Evolutionary conservation across 2,797 vertebrate genomes (phyloP).

Genomic region (Sebastes trivittatus): DNA sequence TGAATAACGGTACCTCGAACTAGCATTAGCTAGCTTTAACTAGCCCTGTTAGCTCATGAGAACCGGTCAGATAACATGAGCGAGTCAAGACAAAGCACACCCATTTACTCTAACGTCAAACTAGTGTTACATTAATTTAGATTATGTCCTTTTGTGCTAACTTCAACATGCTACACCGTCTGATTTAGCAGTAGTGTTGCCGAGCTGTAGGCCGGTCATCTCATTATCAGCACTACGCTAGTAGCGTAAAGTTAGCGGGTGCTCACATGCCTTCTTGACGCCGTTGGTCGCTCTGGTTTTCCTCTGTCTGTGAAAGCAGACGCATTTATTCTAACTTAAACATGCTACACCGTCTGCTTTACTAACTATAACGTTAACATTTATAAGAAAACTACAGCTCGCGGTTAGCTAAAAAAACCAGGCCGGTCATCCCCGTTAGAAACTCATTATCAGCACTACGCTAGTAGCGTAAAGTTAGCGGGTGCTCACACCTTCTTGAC

Average conservation of each 20-base stretch:
- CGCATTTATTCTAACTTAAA: too few species aligned
- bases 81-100: neutral
- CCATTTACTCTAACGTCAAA: neutral
- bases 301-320: neutral
- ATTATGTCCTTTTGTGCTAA: accelerated
- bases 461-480: slow-evolving; percentile 14
- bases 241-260: slow-evolving; percentile 11
- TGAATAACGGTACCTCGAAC: neutral
- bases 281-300: neutral
- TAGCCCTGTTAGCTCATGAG: slow-evolving; percentile 18
- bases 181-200: neutral
- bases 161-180: too few species aligned
- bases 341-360: too few species aligned
- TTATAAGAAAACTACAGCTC: slow-evolving; percentile 19
- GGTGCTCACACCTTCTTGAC: neutral
- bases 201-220: slow-evolving; percentile 53
- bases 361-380: neutral
- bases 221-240: slow-evolving; percentile 42
- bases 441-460: slow-evolving; percentile 50
- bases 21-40: slow-evolving; percentile 30
- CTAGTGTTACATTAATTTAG: accelerated
- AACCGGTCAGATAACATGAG: slow-evolving; percentile 10
- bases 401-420: slow-evolving; percentile 43
- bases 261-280: neutral
- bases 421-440: slow-evolving; percentile 63